Base-by-base conservation (phyloP, 2,113 vertebrate species). In the Otis tarda region DNA sequence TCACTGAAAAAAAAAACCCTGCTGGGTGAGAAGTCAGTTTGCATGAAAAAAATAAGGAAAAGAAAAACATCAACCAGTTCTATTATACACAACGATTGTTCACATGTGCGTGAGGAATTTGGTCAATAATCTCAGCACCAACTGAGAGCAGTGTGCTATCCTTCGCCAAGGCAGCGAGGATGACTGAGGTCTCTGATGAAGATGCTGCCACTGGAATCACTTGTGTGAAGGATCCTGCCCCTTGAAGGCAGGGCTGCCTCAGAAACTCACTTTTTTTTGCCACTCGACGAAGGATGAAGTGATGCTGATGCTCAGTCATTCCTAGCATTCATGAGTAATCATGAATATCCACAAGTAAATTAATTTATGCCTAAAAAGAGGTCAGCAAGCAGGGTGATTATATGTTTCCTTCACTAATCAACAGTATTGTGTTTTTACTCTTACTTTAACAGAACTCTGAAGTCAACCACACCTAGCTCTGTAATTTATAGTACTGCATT, bases 271-370 rank as follows among this genome's bases (percentile, higher is more conserved):
- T 76, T 37, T 70, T 37, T 70, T 41, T 31, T 75, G 41, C 59
- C 25, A 10, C 33, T 6, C 0, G 3, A 7, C 0, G 1, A 47
- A 75, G 10, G n/a, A 3, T 28, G 30, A 10, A 79, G 37, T 6
- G 33, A 2, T 39, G 23, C 23, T 39, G 21, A 86, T 28, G 56
- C 14, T 52, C 25, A 37, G 3, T 10, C 33, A n/a, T 15, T 65
- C 12, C n/a, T 12, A n/a, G 13, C 25, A 25, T 41, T 71, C 18
- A 9, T n/a, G 9, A 84, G 9, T 49, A 67, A 56, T 52, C 30
- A 30, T 4, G 8, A 57, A 4, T 41, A 63, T 45, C 56, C 49
- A 45, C 35, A 30, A 39, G 2, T 43, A 77, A 47, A 24, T 33
- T 22, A 30, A 8, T 3, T 8, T 76, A 43, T 83, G 33, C 30